phyloP scores from a whole-genome alignment of 2,797 vertebrate species.

The Alectoris magna region DNA sequence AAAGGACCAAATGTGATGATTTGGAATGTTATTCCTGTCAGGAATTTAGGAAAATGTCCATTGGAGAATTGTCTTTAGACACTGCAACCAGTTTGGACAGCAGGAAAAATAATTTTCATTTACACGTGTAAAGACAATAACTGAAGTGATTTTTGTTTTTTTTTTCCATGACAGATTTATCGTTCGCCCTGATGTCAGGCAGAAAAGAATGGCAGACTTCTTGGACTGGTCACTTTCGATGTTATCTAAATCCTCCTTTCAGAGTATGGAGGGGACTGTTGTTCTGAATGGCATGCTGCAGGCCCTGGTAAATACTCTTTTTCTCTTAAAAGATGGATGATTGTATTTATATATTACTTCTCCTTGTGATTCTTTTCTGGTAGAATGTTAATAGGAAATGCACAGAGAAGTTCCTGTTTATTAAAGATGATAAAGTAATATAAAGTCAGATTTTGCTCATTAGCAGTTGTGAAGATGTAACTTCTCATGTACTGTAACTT shows the following conservation, averaged over 20 bases:
- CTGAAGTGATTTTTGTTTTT: neutral
- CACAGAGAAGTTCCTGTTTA: neutral
- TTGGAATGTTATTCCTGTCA: neutral
- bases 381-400: neutral
- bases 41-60: neutral
- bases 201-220: slow-evolving; percentile 90
- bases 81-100: neutral
- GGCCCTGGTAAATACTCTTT: slow-evolving; percentile 86
- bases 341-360: neutral
- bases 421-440: neutral
- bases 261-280: slow-evolving; percentile 83
- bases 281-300: slow-evolving; percentile 90
- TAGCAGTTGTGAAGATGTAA: neutral
- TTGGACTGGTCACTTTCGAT: slow-evolving; percentile 91
- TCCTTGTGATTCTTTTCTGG: fast-evolving
- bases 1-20: neutral
- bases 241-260: slow-evolving; percentile 83
- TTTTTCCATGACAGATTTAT: slow-evolving; percentile 85
- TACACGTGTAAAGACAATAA: neutral
- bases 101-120: neutral
- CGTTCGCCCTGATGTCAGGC: slow-evolving; percentile 92
- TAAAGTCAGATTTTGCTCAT: neutral
- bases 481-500: neutral
- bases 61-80: slow-evolving; percentile 9
- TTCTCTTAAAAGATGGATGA: neutral